Percentiles rank a stretch among this genome's conserved stretches.
Conservation (phyloP, 2,797 vertebrate species). For the Hyperoplus lanceolatus region DNA sequence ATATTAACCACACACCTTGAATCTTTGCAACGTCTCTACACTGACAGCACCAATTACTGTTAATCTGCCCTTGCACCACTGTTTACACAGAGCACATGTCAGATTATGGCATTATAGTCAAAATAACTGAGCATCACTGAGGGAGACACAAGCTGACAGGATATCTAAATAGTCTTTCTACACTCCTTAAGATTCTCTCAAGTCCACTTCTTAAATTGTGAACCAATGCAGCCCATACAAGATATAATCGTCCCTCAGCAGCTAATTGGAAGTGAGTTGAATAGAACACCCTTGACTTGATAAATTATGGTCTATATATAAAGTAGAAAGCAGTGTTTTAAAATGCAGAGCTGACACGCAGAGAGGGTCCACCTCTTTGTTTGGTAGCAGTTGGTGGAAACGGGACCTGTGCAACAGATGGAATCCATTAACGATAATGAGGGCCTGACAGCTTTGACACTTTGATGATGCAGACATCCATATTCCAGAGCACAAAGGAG, state of each 20-base stretch:
- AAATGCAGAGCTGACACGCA: slow-evolving; percentile 64
- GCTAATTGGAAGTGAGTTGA: slow-evolving; percentile 46
- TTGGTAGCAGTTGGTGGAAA: slow-evolving; percentile 70
- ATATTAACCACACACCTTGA: slow-evolving; percentile 71
- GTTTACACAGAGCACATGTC: slow-evolving; percentile 78
- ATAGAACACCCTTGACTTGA: slow-evolving; percentile 42
- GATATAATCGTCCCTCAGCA: slow-evolving; percentile 32
- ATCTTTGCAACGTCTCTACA: slow-evolving; percentile 71
- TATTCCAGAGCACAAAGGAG: slow-evolving; percentile 82
- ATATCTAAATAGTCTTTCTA: slow-evolving; percentile 64
- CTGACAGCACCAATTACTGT: slow-evolving; percentile 82
- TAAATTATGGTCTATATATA: slow-evolving; percentile 46
- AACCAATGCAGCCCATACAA: slow-evolving; percentile 25
- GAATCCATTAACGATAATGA: slow-evolving; percentile 83
- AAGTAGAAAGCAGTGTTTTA: slow-evolving; percentile 50
- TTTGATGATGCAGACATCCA: slow-evolving; percentile 84
- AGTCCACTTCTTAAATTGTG: slow-evolving; percentile 53
- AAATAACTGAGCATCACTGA: slow-evolving; percentile 64
- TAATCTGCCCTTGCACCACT: slow-evolving; percentile 78
- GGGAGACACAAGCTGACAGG: slow-evolving; percentile 54
- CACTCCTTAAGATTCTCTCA: slow-evolving; percentile 57
- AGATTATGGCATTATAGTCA: slow-evolving; percentile 77
- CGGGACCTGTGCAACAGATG: slow-evolving; percentile 79
- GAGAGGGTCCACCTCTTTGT: slow-evolving; percentile 69
- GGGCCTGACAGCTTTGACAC: slow-evolving; percentile 80